These are phyloP conservation scores for Brenthis hecate DNA, from an alignment of 2,888 invertebrate species.

Conservation along the genomic window DNA sequence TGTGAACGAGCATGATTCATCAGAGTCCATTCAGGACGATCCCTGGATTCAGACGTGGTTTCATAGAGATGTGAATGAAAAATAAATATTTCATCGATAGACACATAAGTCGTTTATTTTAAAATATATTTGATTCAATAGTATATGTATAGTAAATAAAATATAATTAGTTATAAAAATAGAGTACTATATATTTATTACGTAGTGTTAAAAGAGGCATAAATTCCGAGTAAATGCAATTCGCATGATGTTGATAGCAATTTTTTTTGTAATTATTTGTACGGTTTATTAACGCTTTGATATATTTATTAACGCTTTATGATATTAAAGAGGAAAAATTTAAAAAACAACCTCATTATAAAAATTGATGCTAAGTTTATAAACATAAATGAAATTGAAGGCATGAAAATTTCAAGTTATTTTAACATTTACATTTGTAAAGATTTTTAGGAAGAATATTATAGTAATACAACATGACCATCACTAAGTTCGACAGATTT, in stretches of 20 bases:
- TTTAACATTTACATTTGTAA: neutral
- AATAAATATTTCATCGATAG: conserved; percentile 5
- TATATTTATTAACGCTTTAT: no score
- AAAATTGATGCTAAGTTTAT: no score
- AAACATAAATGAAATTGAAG: no score
- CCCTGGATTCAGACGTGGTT: conserved; percentile 66
- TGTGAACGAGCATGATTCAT: conserved; percentile 74
- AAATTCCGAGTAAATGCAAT: no score
- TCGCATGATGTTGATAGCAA: no score
- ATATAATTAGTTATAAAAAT: no score
- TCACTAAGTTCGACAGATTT: conserved; percentile 66
- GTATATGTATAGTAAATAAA: neutral
- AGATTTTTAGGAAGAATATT: neutral
- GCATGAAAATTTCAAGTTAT: neutral
- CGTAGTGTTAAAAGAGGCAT: no score
- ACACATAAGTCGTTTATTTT: neutral
- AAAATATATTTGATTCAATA: neutral
- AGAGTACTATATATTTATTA: no score
- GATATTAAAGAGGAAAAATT: no score
- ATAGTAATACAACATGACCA: conserved; percentile 36
- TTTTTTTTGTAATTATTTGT: no score
- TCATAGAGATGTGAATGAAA: conserved; percentile 52
- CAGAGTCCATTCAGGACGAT: conserved; percentile 74
- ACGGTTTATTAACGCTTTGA: no score
- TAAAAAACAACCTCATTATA: no score